Conservation (phyloP, 2,888 invertebrate genomes). For the Geophilus truncorum region DNA sequence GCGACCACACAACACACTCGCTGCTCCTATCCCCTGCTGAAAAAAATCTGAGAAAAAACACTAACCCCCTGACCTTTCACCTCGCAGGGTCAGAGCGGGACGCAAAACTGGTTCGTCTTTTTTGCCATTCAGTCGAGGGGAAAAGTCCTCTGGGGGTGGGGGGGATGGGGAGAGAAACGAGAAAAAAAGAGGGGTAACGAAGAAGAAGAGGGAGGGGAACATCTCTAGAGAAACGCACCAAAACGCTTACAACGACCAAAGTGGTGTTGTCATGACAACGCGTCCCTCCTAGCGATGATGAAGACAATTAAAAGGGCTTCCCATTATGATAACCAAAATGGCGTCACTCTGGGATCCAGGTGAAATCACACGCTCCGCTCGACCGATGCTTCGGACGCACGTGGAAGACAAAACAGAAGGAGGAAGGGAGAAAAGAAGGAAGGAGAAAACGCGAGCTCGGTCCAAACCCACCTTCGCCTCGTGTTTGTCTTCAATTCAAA, state of each 20-base stretch:
- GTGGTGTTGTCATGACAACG: constrained; percentile 14
- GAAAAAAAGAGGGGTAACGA: not conserved
- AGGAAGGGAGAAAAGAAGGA: too few species aligned
- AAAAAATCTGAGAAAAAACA: constrained; percentile 20
- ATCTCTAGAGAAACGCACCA: constrained; percentile 6
- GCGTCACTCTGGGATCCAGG: not conserved
- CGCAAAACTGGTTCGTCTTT: not conserved
- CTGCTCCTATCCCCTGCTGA: not conserved
- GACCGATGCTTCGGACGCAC: not conserved
- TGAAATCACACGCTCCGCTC: not conserved
- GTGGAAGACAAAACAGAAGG: too few species aligned
- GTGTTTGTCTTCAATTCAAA: not conserved
- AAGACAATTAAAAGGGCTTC: constrained; percentile 9
- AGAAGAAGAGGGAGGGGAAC: not conserved
- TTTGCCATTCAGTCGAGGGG: constrained; percentile 8
- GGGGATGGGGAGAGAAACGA: not conserved
- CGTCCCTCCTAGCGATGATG: constrained; percentile 15
- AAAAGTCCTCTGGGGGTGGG: not conserved
- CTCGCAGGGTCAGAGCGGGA: not conserved
- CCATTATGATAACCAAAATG: not conserved
- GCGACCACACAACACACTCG: not conserved
- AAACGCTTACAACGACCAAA: constrained; percentile 23
- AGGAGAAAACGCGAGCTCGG: not conserved
- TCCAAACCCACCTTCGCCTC: not conserved
- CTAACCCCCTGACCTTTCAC: constrained; percentile 12